Percentiles rank a stretch among this genome's conserved stretches.
phyloP scores from a whole-genome alignment of 1,140 invertebrate genomes.

The Lycorma delicatula region DNA sequence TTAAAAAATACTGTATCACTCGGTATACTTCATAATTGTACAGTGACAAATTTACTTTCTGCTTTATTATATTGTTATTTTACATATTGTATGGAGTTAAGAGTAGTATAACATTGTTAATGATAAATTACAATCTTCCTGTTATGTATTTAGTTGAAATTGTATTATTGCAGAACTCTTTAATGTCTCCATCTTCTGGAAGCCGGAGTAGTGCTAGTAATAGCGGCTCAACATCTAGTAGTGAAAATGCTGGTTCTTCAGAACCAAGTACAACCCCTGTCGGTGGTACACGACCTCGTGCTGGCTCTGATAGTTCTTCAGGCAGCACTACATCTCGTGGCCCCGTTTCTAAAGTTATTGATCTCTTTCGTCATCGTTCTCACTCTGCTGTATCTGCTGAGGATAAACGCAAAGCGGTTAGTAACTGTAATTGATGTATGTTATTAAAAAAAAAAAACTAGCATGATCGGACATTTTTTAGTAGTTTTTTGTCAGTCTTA shows the following conservation, averaged over 20 bases:
- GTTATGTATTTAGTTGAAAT: background rate
- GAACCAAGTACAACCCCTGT: constrained; percentile 20
- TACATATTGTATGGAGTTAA: too few species aligned
- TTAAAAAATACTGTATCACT: too few species aligned
- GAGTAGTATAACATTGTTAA: too few species aligned
- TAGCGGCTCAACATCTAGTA: background rate
- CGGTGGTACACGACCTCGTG: constrained; percentile 38
- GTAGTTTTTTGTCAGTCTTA: too few species aligned
- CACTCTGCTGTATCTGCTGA: constrained; percentile 58
- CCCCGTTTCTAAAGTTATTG: constrained; percentile 80
- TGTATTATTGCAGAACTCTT: constrained; percentile 34
- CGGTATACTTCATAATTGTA: too few species aligned
- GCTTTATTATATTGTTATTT: too few species aligned
- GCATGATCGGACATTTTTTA: too few species aligned
- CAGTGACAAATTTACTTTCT: too few species aligned
- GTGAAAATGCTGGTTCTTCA: constrained; percentile 20
- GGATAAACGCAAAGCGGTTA: constrained; percentile 67
- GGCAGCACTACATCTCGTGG: constrained; percentile 38
- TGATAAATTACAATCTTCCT: background rate
- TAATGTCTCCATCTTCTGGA: constrained; percentile 33
- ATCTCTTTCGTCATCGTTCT: constrained; percentile 74
- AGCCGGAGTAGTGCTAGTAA: constrained; percentile 22
- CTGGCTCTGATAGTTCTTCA: constrained; percentile 40
- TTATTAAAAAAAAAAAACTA: too few species aligned
- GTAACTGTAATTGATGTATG: too few species aligned